These are phyloP conservation scores for Kryptolebias ocellatus DNA, from an alignment of 2,797 vertebrate species.

Conservation along the genomic window DNA sequence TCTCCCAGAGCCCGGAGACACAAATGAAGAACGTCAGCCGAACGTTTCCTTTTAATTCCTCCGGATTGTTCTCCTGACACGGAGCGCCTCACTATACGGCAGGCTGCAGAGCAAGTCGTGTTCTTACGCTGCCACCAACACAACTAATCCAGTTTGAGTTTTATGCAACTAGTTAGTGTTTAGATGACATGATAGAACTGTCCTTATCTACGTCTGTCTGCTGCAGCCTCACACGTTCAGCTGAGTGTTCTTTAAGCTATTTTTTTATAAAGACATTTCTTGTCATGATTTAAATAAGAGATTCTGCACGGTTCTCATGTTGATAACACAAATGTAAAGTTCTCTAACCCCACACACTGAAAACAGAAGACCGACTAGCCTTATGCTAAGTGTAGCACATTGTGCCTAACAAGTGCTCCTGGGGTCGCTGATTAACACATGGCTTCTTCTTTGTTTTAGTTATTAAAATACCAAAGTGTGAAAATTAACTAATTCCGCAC, in stretches of 20 bases:
- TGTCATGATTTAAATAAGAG: too few relatives aligned
- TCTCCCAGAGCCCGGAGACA: slow-evolving; percentile 67
- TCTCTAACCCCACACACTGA: slow-evolving; percentile 9
- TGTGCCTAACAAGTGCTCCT: neutral
- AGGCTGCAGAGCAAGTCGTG: slow-evolving; percentile 52
- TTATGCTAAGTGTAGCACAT: neutral
- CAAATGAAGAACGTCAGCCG: slow-evolving; percentile 69
- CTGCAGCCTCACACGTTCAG: slow-evolving; percentile 39
- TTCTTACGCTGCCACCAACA: slow-evolving; percentile 33
- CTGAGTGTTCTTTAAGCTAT: slow-evolving; percentile 15
- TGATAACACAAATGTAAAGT: slow-evolving; percentile 1
- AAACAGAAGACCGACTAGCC: neutral
- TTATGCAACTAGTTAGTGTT: slow-evolving; percentile 53
- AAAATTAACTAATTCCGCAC: neutral
- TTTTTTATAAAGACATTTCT: too few relatives aligned
- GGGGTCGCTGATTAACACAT: neutral
- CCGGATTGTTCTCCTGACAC: slow-evolving; percentile 72
- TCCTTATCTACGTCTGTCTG: slow-evolving; percentile 33
- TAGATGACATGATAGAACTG: slow-evolving; percentile 41
- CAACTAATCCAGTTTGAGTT: slow-evolving; percentile 37
- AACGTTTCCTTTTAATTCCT: slow-evolving; percentile 68
- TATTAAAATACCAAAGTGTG: neutral
- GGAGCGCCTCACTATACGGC: slow-evolving; percentile 47
- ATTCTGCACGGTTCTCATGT: slow-evolving; percentile 21
- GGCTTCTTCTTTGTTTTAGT: neutral